These are phyloP conservation scores for Nematopogon swammerdamellus DNA, from an alignment of 2,888 invertebrate species.

Conservation along the genomic window DNA sequence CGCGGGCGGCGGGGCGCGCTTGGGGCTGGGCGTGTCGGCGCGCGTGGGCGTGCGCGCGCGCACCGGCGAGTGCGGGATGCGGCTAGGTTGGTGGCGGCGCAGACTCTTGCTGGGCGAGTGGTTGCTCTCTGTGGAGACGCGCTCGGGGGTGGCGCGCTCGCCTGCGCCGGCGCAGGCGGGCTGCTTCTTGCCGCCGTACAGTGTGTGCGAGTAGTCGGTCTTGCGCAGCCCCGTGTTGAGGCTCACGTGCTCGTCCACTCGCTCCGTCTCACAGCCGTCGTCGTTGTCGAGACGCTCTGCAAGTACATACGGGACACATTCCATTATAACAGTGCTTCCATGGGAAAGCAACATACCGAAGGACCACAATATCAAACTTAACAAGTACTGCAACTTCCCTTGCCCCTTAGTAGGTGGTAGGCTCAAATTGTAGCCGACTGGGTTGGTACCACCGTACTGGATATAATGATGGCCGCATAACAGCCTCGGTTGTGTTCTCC, in stretches of 20 bases:
- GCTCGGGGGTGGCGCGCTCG: slow-evolving; percentile 40
- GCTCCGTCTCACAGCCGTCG: slow-evolving; percentile 39
- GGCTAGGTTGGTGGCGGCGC: slow-evolving; percentile 25
- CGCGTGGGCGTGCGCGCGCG: slow-evolving; percentile 42
- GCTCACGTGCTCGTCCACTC: slow-evolving; percentile 59
- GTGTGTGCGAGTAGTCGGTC: slow-evolving; percentile 63
- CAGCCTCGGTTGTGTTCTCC: too few relatives aligned
- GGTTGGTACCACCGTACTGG: too few relatives aligned
- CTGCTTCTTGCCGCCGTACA: slow-evolving; percentile 54
- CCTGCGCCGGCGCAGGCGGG: slow-evolving; percentile 30
- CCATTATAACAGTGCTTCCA: too few relatives aligned
- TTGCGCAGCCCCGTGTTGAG: slow-evolving; percentile 68
- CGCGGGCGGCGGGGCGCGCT: slow-evolving; percentile 45
- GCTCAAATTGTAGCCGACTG: too few relatives aligned
- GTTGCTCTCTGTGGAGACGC: slow-evolving; percentile 35
- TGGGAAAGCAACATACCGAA: too few relatives aligned
- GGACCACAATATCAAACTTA: too few relatives aligned
- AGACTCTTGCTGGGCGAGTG: slow-evolving; percentile 44
- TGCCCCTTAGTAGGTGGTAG: too few relatives aligned
- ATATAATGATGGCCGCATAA: too few relatives aligned
- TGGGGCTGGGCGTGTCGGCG: slow-evolving; percentile 29
- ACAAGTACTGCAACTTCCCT: too few relatives aligned
- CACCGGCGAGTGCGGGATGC: slow-evolving; percentile 39
- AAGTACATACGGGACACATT: slow-evolving; percentile 16
- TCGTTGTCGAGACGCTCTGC: slow-evolving; percentile 64